Conservation (phyloP, 2,797 vertebrate species). For the Limosa lapponica region DNA sequence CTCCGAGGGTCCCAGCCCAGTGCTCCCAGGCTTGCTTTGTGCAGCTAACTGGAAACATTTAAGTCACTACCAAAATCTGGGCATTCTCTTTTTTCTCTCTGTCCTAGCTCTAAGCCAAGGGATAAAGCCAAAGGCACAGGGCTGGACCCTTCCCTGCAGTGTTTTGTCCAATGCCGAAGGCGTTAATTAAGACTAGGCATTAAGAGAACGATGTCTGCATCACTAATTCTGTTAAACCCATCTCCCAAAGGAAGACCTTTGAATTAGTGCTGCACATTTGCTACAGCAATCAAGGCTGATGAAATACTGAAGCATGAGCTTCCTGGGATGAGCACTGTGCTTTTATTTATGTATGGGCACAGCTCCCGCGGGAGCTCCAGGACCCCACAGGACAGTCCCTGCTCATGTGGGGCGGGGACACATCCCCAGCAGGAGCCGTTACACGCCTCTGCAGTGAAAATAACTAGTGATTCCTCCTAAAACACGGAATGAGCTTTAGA, state of each 20-base stretch:
- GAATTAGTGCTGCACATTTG: not conserved
- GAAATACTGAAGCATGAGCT: not conserved
- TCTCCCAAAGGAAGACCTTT: not conserved
- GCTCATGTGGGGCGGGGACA: not conserved
- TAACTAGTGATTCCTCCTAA: not conserved
- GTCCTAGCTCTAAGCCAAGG: not conserved
- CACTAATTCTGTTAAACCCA: not conserved
- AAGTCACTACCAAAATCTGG: not conserved
- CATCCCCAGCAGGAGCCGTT: not conserved
- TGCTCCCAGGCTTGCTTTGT: not conserved
- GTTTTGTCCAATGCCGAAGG: not conserved
- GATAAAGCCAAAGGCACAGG: not conserved
- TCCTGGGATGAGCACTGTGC: not conserved
- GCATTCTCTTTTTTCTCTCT: not conserved
- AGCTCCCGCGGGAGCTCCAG: not conserved
- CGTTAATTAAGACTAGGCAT: not conserved
- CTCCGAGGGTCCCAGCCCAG: not conserved
- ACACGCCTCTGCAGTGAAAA: not conserved
- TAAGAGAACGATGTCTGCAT: not conserved
- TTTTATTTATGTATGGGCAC: not conserved
- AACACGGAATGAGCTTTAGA: rapidly evolving
- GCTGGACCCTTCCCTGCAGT: not conserved
- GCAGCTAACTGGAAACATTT: not conserved
- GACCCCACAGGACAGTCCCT: not conserved
- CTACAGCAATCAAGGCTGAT: constrained; percentile 16